phyloP scores from a whole-genome alignment of 2,888 invertebrate genomes.

The Thymelicus acteon region DNA sequence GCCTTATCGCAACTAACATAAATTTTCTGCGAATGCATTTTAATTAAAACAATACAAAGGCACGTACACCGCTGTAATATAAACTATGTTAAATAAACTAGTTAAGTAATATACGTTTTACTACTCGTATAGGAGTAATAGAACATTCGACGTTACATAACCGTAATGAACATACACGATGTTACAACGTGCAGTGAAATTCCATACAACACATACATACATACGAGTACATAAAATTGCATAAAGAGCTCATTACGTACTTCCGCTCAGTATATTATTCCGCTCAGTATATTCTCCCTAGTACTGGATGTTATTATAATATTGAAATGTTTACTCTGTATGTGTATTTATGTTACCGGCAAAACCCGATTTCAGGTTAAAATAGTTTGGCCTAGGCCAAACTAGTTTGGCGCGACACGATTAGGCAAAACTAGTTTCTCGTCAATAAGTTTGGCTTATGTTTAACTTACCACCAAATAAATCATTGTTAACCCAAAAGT shows the following conservation, averaged over 20 bases:
- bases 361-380: too few relatives aligned
- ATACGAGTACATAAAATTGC: not conserved
- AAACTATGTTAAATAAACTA: not conserved
- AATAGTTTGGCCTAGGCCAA: too few relatives aligned
- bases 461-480: too few relatives aligned
- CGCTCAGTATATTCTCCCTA: too few relatives aligned
- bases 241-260: not conserved
- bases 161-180: not conserved
- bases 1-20: not conserved
- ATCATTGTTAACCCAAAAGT: too few relatives aligned
- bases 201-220: not conserved
- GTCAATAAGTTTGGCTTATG: too few relatives aligned
- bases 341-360: too few relatives aligned
- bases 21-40: constrained; percentile 2
- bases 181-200: not conserved
- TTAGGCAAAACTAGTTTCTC: too few relatives aligned
- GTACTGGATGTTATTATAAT: too few relatives aligned
- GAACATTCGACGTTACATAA: not conserved
- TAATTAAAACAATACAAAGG: constrained; percentile 9
- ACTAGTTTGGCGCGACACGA: too few relatives aligned
- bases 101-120: not conserved
- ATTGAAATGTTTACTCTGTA: too few relatives aligned
- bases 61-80: not conserved
- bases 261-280: too few relatives aligned
- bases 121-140: not conserved